Base-by-base conservation (phyloP, 2,113 vertebrate species). In the Sorex fumeus region DNA sequence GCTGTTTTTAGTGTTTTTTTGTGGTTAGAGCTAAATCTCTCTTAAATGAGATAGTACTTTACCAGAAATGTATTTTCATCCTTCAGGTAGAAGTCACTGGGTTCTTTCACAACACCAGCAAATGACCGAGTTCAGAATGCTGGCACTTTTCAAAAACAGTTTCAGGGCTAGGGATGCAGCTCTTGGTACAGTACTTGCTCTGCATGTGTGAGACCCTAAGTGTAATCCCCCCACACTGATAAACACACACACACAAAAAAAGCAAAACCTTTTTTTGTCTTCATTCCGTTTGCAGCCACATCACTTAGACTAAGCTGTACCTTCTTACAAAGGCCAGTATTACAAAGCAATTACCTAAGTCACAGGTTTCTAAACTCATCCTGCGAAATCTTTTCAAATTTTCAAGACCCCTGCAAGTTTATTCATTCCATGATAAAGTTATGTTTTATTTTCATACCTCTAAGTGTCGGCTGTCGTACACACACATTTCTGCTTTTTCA, bases 401-500 rank as follows among this genome's bases (percentile, higher is more conserved):
- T 60, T 60, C 57, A 60, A 21, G 57, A 60, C 18, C 6, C 6
- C 3, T 60, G 18, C 57, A 60, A 60, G 57, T 19, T 23, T 60
- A 60, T 60, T 60, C 21, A 60, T 60, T 19, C 13, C 4, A 12
- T 53, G 13, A 16, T 53, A 53, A 0, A 60, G 21, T 4, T 23
- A 60, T 19, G 12, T 3, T 88, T 78, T 86, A 76, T 88, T 94
- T 95, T 79, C 62, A 82, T 28, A 86, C 30, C 80, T 83, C 79
- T 75, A 76, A 34, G 23, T 57, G 53, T 28, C 53, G 12, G 43
- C 36, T 70, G 69, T 2, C 85, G 0, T 53, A 69, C 87, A 91
- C 25, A 72, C 57, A 91, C 12, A 75, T 77, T 27, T 72, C 60
- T 64, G 69, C 15, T 40, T 83, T 89, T 88, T 83, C 57, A 83